Percentiles rank a stretch among this genome's conserved stretches.
These are phyloP conservation scores for Pterocles burchelli DNA, from an alignment of 2,113 vertebrate species.

Conservation along the genomic window DNA sequence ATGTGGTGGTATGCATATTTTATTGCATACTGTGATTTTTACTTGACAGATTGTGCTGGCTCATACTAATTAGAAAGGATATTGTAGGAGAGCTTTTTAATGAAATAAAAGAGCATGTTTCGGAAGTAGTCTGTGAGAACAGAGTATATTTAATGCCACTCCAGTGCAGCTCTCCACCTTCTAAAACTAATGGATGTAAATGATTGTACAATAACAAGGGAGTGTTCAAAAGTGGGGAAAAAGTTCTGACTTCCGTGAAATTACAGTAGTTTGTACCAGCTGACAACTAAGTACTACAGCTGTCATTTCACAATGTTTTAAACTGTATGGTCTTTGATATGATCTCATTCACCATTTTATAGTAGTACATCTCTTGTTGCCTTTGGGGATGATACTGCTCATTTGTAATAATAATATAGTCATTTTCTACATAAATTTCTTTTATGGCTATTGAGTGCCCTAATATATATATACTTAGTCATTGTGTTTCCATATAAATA, in stretches of 20 bases:
- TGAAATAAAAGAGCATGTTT: neutral
- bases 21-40: conserved; percentile 23
- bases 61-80: neutral
- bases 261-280: neutral
- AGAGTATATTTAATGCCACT: neutral
- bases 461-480: neutral
- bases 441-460: neutral
- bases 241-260: neutral
- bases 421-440: neutral
- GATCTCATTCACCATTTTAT: neutral
- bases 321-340: neutral
- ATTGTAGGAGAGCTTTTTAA: neutral
- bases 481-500: neutral
- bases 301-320: neutral
- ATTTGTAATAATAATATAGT: neutral
- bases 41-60: neutral
- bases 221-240: neutral
- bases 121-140: neutral
- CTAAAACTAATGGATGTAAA: neutral
- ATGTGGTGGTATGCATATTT: neutral
- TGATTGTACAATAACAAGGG: neutral
- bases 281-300: neutral
- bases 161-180: neutral
- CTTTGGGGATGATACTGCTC: neutral
- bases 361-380: neutral